Evolutionary conservation across 1,140 invertebrate species (phyloP).

Genomic region (Calliphora vicina): DNA sequence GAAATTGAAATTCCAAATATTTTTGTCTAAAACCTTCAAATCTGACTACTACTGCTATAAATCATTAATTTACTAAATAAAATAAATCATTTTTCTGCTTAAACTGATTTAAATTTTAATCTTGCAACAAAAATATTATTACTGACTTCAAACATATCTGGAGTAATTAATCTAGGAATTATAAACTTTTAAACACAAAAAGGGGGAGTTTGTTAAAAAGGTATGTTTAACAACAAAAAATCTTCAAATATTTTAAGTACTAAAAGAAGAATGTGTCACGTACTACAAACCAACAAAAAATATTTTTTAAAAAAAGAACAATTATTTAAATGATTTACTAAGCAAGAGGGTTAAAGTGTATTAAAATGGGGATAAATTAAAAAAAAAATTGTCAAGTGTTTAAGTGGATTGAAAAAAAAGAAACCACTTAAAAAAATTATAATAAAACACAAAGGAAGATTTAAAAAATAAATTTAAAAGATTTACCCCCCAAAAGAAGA

Average conservation of each 20-base stretch:
- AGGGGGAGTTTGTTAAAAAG: background rate
- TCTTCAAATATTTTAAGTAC: background rate
- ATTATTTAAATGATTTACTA: background rate
- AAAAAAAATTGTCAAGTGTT: background rate
- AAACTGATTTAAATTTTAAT: no score
- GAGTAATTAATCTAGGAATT: background rate
- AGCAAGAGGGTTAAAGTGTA: background rate
- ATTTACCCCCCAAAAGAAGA: background rate
- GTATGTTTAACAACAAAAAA: slow-evolving; percentile 3
- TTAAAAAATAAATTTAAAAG: background rate
- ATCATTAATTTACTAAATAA: no score
- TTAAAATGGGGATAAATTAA: background rate
- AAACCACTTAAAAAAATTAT: no score
- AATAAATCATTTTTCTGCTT: no score
- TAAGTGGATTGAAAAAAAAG: background rate
- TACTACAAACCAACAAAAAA: background rate
- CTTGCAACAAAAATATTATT: slow-evolving; percentile 24
- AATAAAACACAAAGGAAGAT: background rate
- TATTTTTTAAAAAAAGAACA: background rate
- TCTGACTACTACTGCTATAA: no score
- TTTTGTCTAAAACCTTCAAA: background rate
- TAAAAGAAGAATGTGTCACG: background rate
- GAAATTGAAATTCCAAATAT: background rate
- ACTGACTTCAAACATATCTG: slow-evolving; percentile 7
- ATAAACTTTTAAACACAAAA: background rate